Evolutionary conservation across 1,140 invertebrate genomes (phyloP).

Genomic region (Latrodectus geometricus): DNA sequence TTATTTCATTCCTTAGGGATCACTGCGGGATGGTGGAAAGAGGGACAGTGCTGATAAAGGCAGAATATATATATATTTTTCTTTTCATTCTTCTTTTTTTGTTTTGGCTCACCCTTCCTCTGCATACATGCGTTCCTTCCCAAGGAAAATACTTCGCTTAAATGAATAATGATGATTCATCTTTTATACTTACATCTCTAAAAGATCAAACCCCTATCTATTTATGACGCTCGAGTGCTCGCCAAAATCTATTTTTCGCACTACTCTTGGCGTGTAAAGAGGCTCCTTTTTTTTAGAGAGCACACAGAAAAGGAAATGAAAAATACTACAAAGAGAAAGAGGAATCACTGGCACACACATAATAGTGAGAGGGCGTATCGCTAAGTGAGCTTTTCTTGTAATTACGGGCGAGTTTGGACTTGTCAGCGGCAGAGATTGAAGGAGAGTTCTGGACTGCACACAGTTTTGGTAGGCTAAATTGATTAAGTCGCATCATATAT

Average conservation of each 20-base stretch:
- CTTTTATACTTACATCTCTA: slow-evolving; percentile 55
- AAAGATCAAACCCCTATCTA: slow-evolving; percentile 54
- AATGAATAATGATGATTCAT: slow-evolving; percentile 61
- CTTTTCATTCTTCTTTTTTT: slow-evolving; percentile 14
- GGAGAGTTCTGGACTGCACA: slow-evolving; percentile 9
- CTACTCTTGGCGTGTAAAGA: slow-evolving; percentile 14
- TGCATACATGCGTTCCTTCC: background rate
- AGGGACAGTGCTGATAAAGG: slow-evolving; percentile 40
- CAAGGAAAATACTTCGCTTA: slow-evolving; percentile 15
- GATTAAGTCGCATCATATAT: slow-evolving; percentile 38
- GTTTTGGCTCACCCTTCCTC: background rate
- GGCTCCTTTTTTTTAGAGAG: background rate
- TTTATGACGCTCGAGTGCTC: slow-evolving; percentile 24
- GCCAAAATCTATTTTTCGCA: slow-evolving; percentile 44
- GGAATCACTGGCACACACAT: background rate
- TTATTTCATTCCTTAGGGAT: slow-evolving; percentile 36
- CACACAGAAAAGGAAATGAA: slow-evolving; percentile 11
- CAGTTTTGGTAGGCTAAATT: slow-evolving; percentile 35
- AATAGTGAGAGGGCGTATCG: background rate
- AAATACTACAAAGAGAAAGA: slow-evolving; percentile 4
- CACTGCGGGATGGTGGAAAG: slow-evolving; percentile 5
- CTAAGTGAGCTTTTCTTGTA: background rate
- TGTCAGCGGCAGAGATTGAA: slow-evolving; percentile 40
- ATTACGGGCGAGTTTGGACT: slow-evolving; percentile 13
- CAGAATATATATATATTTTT: slow-evolving; percentile 21